A percentile compares a stretch with the other conserved stretches of the same genome.
Conservation (phyloP, 2,113 vertebrate species). For the Nicator chloris region DNA sequence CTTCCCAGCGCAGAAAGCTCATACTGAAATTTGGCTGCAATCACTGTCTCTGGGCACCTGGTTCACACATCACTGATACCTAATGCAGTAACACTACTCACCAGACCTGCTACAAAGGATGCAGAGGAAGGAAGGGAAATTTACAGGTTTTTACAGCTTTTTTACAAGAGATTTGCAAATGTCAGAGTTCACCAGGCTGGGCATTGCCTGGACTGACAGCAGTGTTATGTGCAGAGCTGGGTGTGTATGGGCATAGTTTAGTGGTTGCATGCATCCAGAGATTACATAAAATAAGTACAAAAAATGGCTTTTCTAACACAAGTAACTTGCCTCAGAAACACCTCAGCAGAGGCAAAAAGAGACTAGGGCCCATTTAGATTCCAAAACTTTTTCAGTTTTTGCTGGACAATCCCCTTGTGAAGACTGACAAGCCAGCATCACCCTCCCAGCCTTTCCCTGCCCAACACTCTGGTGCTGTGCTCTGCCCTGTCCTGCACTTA, state of each 20-base stretch:
- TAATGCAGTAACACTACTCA: rapidly evolving
- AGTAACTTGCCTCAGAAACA: not conserved
- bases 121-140: not conserved
- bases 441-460: not conserved
- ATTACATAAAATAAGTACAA: not conserved
- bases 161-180: not conserved
- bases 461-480: not conserved
- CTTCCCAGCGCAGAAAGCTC: not conserved
- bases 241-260: not conserved
- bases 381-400: not conserved
- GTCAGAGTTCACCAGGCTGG: not conserved
- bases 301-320: not conserved
- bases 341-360: not conserved
- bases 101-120: not conserved
- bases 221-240: rapidly evolving
- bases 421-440: not conserved
- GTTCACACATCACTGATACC: not conserved
- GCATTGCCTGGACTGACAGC: not conserved
- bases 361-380: not conserved
- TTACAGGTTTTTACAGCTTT: not conserved
- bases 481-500: not conserved
- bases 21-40: not conserved
- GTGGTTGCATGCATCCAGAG: rapidly evolving
- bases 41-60: not conserved
- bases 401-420: not conserved